These are phyloP conservation scores for Choristoneura fumiferana DNA, from an alignment of 1,140 invertebrate species.

Conservation along the genomic window DNA sequence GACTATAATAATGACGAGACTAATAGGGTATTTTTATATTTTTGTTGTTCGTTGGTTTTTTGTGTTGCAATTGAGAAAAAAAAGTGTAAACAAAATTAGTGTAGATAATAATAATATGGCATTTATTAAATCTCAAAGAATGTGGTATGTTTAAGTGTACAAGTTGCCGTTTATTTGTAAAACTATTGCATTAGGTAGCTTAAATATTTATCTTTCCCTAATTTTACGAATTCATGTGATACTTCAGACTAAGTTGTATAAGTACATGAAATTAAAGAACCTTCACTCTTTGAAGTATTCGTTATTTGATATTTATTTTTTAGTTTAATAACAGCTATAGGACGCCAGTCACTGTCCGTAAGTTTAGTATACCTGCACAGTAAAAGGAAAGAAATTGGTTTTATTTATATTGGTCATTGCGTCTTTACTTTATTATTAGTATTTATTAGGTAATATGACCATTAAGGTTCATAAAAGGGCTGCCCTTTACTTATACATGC, in stretches of 20 bases:
- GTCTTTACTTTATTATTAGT: no score
- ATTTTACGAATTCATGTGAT: constrained; percentile 68
- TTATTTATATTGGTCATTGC: no score
- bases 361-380: no score
- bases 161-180: constrained; percentile 38
- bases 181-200: constrained; percentile 45
- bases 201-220: constrained; percentile 34
- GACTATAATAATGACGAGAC: not conserved
- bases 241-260: constrained; percentile 65
- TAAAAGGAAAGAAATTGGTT: no score
- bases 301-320: constrained; percentile 3
- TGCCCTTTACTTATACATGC: no score
- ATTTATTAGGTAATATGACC: no score
- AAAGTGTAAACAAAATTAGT: constrained; percentile 28
- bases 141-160: constrained; percentile 46
- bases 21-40: constrained; percentile 9
- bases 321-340: not conserved
- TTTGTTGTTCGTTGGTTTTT: constrained; percentile 15
- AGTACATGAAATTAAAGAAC: constrained; percentile 65
- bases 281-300: constrained; percentile 40
- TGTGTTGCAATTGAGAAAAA: not conserved
- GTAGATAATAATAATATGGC: constrained; percentile 52
- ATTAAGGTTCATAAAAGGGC: no score
- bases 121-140: constrained; percentile 59
- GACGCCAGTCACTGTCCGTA: no score